Evolutionary conservation across 1,140 invertebrate species (phyloP).

Genomic region (Lethrus apterus): DNA sequence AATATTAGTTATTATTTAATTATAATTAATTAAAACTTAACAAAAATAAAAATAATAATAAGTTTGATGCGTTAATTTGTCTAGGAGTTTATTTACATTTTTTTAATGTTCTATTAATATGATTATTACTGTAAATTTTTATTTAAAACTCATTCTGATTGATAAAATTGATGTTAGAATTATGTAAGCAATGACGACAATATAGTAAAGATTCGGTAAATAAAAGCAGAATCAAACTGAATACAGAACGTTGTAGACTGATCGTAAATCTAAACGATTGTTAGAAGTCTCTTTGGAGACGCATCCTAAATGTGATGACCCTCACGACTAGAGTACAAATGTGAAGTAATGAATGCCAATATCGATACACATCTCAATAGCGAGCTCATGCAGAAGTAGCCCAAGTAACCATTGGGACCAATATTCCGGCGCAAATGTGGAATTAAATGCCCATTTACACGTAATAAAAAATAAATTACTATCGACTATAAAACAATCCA

Average conservation of each 20-base stretch:
- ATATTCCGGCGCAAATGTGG: constrained; percentile 18
- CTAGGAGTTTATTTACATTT: no score
- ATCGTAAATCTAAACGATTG: constrained; percentile 17
- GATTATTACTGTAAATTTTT: no score
- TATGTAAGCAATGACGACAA: no score
- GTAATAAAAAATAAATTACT: constrained; percentile 23
- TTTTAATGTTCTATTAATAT: no score
- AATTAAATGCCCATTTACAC: constrained; percentile 25
- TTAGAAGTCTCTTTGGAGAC: constrained; percentile 17
- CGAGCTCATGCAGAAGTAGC: constrained; percentile 7
- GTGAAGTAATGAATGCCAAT: constrained; percentile 20
- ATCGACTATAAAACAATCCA: constrained; percentile 18
- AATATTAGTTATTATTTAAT: no score
- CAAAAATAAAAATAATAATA: no score
- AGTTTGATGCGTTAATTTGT: no score
- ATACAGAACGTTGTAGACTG: not conserved
- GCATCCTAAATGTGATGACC: constrained; percentile 19
- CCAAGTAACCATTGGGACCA: constrained; percentile 6
- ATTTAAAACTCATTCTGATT: no score
- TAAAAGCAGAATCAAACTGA: constrained; percentile 1
- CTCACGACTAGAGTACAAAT: constrained; percentile 21
- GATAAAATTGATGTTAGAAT: no score
- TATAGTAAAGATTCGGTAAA: no score
- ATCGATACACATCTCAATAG: constrained; percentile 22
- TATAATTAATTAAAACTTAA: no score